phyloP scores from a whole-genome alignment of 2,797 vertebrate species.

The Propithecus deckenii region DNA sequence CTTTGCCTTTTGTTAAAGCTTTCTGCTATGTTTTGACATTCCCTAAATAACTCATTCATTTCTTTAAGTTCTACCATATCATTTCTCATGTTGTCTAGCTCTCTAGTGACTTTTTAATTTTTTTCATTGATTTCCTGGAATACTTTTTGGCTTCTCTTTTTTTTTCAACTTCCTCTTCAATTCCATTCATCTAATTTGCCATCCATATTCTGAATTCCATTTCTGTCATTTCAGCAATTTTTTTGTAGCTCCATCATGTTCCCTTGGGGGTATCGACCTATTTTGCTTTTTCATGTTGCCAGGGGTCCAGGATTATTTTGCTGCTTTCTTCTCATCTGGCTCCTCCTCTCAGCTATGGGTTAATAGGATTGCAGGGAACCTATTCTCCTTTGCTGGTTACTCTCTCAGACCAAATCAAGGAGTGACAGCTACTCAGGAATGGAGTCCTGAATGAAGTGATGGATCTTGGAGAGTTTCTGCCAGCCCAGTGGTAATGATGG shows the following conservation, averaged over 20 bases:
- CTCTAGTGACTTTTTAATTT: not conserved
- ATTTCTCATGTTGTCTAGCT: not conserved
- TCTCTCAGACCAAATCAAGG: not conserved
- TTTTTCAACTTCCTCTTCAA: not conserved
- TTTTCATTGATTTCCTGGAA: not conserved
- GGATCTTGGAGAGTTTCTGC: not conserved
- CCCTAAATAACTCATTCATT: too few relatives aligned
- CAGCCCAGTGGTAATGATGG: not conserved
- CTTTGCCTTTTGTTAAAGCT: too few relatives aligned
- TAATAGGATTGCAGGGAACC: not conserved
- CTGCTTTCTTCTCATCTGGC: not conserved
- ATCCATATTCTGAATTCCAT: not conserved
- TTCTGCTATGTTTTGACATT: too few relatives aligned
- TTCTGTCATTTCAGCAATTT: not conserved
- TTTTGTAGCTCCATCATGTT: not conserved
- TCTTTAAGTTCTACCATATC: too few relatives aligned
- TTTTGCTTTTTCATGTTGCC: not conserved
- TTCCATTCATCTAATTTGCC: not conserved
- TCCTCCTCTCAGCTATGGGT: not conserved
- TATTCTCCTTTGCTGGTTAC: not conserved
- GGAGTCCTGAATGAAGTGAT: not conserved
- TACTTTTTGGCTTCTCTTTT: not conserved
- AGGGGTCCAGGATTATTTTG: not conserved
- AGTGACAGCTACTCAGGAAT: not conserved
- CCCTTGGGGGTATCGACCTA: not conserved